phyloP scores from a whole-genome alignment of 1,140 invertebrate genomes.

The Hirudo medicinalis region DNA sequence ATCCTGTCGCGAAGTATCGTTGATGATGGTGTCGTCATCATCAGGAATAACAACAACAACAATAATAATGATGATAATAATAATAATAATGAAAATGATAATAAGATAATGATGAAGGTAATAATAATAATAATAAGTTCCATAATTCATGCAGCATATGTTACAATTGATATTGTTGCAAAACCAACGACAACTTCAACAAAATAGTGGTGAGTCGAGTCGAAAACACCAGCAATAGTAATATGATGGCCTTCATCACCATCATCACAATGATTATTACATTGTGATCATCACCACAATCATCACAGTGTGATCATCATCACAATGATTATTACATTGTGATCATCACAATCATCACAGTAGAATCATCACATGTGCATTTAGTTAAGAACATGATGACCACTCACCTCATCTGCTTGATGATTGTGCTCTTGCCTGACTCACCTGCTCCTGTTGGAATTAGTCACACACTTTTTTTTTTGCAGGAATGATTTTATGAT shows the following conservation, averaged over 20 bases:
- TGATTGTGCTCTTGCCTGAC: conserved; percentile 93
- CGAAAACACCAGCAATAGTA: too few relatives aligned
- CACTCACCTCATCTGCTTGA: conserved; percentile 91
- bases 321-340: neutral
- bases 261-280: too few relatives aligned
- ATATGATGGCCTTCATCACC: too few relatives aligned
- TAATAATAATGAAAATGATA: too few relatives aligned
- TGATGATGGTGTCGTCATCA: too few relatives aligned
- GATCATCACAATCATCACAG: neutral
- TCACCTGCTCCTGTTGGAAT: conserved; percentile 70
- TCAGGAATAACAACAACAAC: conserved; percentile 5
- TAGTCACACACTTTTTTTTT: neutral
- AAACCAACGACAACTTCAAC: too few relatives aligned
- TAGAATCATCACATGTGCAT: neutral
- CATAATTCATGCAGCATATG: too few relatives aligned
- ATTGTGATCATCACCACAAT: neutral
- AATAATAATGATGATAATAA: neutral
- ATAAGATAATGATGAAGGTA: too few relatives aligned
- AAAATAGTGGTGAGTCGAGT: too few relatives aligned
- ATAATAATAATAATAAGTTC: too few relatives aligned
- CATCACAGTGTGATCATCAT: neutral
- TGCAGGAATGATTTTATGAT: neutral
- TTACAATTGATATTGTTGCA: too few relatives aligned
- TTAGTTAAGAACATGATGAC: neutral
- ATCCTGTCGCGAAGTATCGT: conserved; percentile 56